These are phyloP conservation scores for Drosophila grimshawi DNA, from an alignment of 1,140 invertebrate genomes.

Conservation along the genomic window DNA sequence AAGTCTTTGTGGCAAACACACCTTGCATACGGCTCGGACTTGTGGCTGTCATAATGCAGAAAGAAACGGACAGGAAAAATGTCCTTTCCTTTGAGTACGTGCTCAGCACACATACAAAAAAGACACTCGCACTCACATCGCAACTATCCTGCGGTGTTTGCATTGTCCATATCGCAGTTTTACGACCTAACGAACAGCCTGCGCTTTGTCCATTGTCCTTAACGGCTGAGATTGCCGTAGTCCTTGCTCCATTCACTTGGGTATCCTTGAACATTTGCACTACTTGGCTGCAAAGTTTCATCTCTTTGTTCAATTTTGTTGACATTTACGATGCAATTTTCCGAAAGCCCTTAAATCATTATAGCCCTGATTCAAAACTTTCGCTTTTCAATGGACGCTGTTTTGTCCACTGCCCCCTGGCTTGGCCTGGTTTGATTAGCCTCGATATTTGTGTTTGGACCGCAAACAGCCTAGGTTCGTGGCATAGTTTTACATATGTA, in stretches of 20 bases:
- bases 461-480: constrained; percentile 37
- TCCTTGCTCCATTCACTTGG: constrained; percentile 42
- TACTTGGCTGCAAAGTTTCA: constrained; percentile 29
- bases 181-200: constrained; percentile 76
- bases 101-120: constrained; percentile 19
- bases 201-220: constrained; percentile 51
- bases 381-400: constrained; percentile 28
- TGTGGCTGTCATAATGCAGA: constrained; percentile 71
- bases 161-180: constrained; percentile 64
- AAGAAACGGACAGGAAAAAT: constrained; percentile 41
- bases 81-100: constrained; percentile 61
- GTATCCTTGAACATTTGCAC: constrained; percentile 24
- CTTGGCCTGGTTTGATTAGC: constrained; percentile 74
- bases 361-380: constrained; percentile 44
- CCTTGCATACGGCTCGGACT: constrained; percentile 57
- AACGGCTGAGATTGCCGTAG: constrained; percentile 11
- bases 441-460: constrained; percentile 53
- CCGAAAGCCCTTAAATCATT: constrained; percentile 63
- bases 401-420: constrained; percentile 1
- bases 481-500: neutral
- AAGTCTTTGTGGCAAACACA: constrained; percentile 54
- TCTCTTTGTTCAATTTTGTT: constrained; percentile 55
- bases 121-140: constrained; percentile 6
- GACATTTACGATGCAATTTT: constrained; percentile 77
- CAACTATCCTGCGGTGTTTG: constrained; percentile 55